phyloP scores from a whole-genome alignment of 2,888 invertebrate genomes.

The Liopterus haemorrhoidalis region DNA sequence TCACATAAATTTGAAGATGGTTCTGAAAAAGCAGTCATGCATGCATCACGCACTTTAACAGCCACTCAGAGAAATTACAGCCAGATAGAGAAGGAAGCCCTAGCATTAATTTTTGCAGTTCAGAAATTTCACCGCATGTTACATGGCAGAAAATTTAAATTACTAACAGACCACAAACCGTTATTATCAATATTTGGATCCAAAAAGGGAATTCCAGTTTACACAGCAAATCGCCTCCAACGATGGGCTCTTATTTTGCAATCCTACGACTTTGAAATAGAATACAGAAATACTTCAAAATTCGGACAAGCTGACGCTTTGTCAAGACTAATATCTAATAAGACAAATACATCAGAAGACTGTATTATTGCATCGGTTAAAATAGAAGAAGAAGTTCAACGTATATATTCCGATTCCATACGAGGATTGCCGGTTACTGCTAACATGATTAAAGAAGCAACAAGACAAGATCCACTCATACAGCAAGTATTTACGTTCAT shows the following conservation, averaged over 20 bases:
- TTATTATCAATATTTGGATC: slow-evolving; percentile 36
- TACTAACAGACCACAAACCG: slow-evolving; percentile 38
- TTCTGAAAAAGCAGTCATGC: slow-evolving; percentile 11
- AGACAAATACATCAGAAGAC: background rate
- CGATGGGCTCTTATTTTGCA: slow-evolving; percentile 29
- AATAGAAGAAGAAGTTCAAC: slow-evolving; percentile 1
- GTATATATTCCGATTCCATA: background rate
- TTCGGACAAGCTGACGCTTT: slow-evolving; percentile 31
- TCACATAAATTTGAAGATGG: background rate
- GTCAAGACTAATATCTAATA: slow-evolving; percentile 26
- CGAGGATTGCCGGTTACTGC: background rate
- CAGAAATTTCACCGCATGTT: too few relatives aligned
- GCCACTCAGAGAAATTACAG: slow-evolving; percentile 37
- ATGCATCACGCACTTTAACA: slow-evolving; percentile 36
- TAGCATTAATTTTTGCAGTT: too few relatives aligned
- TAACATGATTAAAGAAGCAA: background rate
- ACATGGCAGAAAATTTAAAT: slow-evolving; percentile 36
- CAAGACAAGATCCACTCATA: background rate
- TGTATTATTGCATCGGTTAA: background rate
- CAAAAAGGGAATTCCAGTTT: slow-evolving; percentile 31
- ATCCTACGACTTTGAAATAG: slow-evolving; percentile 31
- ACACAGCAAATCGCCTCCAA: slow-evolving; percentile 30
- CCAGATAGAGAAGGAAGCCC: slow-evolving; percentile 39
- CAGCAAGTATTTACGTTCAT: background rate
- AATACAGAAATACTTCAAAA: slow-evolving; percentile 28